phyloP scores from a whole-genome alignment of 2,888 invertebrate species.

The Pasiphila rectangulata region DNA sequence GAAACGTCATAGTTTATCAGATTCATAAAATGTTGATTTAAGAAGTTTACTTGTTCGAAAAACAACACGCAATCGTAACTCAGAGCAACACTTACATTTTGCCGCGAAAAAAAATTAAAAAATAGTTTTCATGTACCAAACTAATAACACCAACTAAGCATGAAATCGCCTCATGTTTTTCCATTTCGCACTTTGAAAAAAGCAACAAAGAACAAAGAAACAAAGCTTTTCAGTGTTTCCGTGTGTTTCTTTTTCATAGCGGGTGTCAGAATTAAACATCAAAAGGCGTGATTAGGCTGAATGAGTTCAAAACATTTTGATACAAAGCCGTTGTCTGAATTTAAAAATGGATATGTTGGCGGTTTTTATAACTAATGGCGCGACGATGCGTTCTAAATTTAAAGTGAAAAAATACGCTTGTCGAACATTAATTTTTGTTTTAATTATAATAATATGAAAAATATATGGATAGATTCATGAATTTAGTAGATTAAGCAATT shows the following conservation, averaged over 20 bases:
- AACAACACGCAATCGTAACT: conserved; percentile 30
- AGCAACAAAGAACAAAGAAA: conserved; percentile 52
- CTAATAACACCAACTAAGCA: conserved; percentile 71
- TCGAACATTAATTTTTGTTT: too few species aligned
- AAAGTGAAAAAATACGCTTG: neutral
- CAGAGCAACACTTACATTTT: conserved; percentile 19
- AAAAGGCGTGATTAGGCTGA: conserved; percentile 33
- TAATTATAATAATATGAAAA: too few species aligned
- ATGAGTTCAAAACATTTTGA: conserved; percentile 29
- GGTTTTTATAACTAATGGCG: neutral
- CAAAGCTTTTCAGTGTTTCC: conserved; percentile 63
- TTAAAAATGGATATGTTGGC: neutral
- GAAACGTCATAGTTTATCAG: conserved; percentile 10
- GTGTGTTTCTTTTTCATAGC: conserved; percentile 49
- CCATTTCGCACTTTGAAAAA: conserved; percentile 67
- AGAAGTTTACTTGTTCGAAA: conserved; percentile 12
- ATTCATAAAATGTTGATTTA: conserved; percentile 6
- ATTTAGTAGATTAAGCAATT: too few species aligned
- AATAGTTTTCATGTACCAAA: conserved; percentile 47
- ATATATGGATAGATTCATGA: too few species aligned
- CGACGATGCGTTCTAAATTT: neutral
- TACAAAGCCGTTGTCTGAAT: conserved; percentile 1
- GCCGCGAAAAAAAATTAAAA: conserved; percentile 14
- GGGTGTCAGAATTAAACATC: conserved; percentile 40
- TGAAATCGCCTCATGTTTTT: conserved; percentile 75